phyloP scores from a whole-genome alignment of 2,113 vertebrate genomes.

The Dasyornis broadbenti region DNA sequence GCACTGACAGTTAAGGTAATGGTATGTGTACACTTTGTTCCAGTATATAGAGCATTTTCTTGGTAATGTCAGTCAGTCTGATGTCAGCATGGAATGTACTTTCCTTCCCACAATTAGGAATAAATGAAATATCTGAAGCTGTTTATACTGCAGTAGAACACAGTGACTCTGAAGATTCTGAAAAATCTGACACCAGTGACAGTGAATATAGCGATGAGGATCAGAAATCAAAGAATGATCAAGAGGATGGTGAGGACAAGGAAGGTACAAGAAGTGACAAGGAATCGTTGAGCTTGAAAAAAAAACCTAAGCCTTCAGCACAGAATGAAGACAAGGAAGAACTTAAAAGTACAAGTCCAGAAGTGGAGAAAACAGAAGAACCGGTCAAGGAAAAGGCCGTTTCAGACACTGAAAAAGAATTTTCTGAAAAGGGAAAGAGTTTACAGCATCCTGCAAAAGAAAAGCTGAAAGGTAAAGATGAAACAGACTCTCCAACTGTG shows the following conservation, averaged over 20 bases:
- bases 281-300: slow-evolving; percentile 72
- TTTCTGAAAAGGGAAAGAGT: slow-evolving; percentile 80
- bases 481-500: slow-evolving; percentile 76
- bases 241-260: slow-evolving; percentile 78
- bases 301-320: slow-evolving; percentile 72
- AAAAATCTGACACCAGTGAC: slow-evolving; percentile 93
- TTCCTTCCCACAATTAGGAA: slow-evolving; percentile 78
- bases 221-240: slow-evolving; percentile 85
- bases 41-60: not conserved
- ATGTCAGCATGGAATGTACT: slow-evolving; percentile 33
- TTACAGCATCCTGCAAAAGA: slow-evolving; percentile 76
- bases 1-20: not conserved
- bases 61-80: not conserved
- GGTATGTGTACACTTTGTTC: not conserved
- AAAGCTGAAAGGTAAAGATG: slow-evolving; percentile 83
- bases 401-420: slow-evolving; percentile 78
- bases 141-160: slow-evolving; percentile 90
- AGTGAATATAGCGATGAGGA: slow-evolving; percentile 92
- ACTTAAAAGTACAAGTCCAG: slow-evolving; percentile 59
- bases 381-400: slow-evolving; percentile 77
- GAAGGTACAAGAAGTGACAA: slow-evolving; percentile 77
- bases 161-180: slow-evolving; percentile 94
- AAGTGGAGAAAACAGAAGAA: slow-evolving; percentile 72
- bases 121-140: slow-evolving; percentile 95
- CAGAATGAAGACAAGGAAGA: slow-evolving; percentile 83